A percentile compares a stretch with the other conserved stretches of the same genome.
Evolutionary conservation across 2,797 vertebrate species (phyloP).

Genomic region (Leuciscus waleckii): DNA sequence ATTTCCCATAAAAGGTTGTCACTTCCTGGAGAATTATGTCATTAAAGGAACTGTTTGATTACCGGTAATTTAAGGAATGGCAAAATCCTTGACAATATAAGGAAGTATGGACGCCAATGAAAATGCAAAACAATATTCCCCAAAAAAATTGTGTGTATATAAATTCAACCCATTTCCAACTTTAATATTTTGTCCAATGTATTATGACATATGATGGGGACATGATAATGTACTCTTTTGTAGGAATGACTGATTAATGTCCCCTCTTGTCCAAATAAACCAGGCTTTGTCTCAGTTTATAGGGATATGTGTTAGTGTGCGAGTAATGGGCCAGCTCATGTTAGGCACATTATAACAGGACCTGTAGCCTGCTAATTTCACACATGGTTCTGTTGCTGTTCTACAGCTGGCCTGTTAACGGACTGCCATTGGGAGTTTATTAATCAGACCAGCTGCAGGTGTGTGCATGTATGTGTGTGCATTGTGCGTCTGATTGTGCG

Average conservation of each 20-base stretch:
- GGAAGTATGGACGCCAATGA: neutral
- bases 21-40: constrained; percentile 13
- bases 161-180: neutral
- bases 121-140: neutral
- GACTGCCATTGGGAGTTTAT: constrained; percentile 75
- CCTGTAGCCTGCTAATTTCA: constrained; percentile 67
- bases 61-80: neutral
- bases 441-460: constrained; percentile 76
- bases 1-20: neutral
- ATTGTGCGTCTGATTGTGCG: neutral
- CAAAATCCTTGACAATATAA: neutral
- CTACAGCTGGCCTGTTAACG: constrained; percentile 75
- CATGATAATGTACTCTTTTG: neutral
- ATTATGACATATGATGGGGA: neutral
- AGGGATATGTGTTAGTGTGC: constrained; percentile 38
- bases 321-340: constrained; percentile 27
- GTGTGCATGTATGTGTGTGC: constrained; percentile 54
- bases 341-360: constrained; percentile 37
- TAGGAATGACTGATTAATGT: constrained; percentile 17
- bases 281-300: constrained; percentile 30
- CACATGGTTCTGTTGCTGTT: constrained; percentile 69
- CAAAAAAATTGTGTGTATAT: too few relatives aligned
- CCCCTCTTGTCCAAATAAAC: constrained; percentile 6
- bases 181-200: neutral
- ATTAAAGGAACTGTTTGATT: neutral